Evolutionary conservation across 2,113 vertebrate species (phyloP).

Genomic region (Equus quagga): DNA sequence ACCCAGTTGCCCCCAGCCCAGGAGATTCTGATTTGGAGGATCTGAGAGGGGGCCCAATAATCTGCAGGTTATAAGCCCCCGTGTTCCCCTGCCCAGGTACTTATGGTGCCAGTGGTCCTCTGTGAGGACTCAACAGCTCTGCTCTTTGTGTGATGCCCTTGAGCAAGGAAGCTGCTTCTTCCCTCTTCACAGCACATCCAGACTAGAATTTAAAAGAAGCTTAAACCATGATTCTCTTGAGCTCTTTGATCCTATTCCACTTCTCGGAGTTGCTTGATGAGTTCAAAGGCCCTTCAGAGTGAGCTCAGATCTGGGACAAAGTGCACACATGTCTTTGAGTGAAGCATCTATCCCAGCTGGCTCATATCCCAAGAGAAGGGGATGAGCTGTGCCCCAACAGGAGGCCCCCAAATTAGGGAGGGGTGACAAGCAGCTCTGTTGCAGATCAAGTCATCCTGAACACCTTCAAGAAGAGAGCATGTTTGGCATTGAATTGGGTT

Average conservation of each 20-base stretch:
- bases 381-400: not conserved
- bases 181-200: not conserved
- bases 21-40: slow-evolving; percentile 8
- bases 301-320: slow-evolving; percentile 52
- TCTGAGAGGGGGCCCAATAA: not conserved
- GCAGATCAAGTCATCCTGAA: slow-evolving; percentile 56
- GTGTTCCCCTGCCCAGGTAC: not conserved
- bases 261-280: slow-evolving; percentile 59
- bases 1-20: not conserved
- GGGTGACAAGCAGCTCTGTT: slow-evolving; percentile 47
- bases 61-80: not conserved
- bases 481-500: slow-evolving; percentile 69
- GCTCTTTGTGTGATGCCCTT: not conserved
- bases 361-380: slow-evolving; percentile 34
- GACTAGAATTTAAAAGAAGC: not conserved
- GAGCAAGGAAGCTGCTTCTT: slow-evolving; percentile 20
- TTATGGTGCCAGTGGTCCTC: not conserved
- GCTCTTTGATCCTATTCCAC: slow-evolving; percentile 65
- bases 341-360: slow-evolving; percentile 14
- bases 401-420: not conserved
- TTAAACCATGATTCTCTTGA: slow-evolving; percentile 18
- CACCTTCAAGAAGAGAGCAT: slow-evolving; percentile 69
- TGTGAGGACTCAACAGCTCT: slow-evolving; percentile 17
- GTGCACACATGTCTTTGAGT: slow-evolving; percentile 31
- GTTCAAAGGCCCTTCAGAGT: slow-evolving; percentile 55